Conservation (phyloP, 1,140 invertebrate genomes). For the Colletes gigas region DNA sequence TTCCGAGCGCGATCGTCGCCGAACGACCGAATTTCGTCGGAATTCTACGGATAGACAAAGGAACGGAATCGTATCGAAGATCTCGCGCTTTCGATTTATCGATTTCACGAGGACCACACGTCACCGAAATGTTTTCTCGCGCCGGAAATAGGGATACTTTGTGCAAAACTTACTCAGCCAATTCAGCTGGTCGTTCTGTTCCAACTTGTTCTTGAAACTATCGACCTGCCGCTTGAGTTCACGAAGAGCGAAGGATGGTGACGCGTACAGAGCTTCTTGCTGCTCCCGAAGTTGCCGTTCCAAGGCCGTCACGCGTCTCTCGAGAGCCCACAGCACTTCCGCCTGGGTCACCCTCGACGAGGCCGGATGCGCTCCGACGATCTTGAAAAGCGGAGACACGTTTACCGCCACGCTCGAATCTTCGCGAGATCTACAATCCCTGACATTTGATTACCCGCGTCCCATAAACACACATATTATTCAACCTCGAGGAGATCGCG, state of each 20-base stretch:
- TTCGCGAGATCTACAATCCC: background rate
- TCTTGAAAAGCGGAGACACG: slow-evolving; percentile 60
- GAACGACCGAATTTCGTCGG: no score
- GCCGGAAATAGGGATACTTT: background rate
- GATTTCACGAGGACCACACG: background rate
- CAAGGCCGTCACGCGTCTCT: slow-evolving; percentile 83
- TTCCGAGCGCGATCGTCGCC: no score
- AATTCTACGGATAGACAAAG: no score
- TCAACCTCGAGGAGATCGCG: no score
- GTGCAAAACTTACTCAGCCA: slow-evolving; percentile 84
- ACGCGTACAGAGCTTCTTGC: slow-evolving; percentile 74
- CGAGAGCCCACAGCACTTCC: slow-evolving; percentile 80
- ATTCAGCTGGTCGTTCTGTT: slow-evolving; percentile 87
- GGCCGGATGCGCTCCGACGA: slow-evolving; percentile 77
- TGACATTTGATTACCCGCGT: no score
- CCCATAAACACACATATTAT: background rate
- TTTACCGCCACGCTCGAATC: background rate
- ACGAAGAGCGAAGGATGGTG: slow-evolving; percentile 80
- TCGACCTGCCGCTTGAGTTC: slow-evolving; percentile 86
- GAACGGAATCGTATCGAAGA: no score
- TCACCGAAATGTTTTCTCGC: no score
- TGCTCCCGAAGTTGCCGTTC: slow-evolving; percentile 83
- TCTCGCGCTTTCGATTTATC: background rate
- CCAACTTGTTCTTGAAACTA: slow-evolving; percentile 85
- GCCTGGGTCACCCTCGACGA: slow-evolving; percentile 81